Base-by-base conservation (phyloP, 2,113 vertebrate species). In the Eptesicus fuscus region DNA sequence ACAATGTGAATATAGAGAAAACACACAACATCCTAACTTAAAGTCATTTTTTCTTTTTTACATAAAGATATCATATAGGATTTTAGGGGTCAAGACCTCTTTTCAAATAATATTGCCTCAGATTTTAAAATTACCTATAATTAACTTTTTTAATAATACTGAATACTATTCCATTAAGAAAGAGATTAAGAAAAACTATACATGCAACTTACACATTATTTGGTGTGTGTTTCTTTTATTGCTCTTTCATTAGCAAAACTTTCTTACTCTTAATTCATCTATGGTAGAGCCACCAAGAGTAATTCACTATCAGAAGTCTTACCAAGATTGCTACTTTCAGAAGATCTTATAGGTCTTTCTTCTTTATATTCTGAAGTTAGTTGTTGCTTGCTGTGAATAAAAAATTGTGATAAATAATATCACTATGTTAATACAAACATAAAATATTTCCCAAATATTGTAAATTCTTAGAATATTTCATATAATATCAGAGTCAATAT, bases 301-400 rank as follows among this genome's bases (percentile, higher is more conserved):
- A 59, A 59, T 23, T 59, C 8, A 59, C 22, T 63, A 32, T 30
- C 5, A 78, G 30, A 90, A 82, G 11, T 69, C 94, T 88, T 96
- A 94, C 96, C 94, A 95, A 61, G 71, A 82, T 71, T 65, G 44
- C 30, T 92, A 30, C 32, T 89, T 67, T 91, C 35, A n/a, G 90
- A 95, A 51, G 97, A 97, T 11, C 93, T 90, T n/a, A 13, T 77
- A 78, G 44, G 53, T 22, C 93, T 98, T 91, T 98, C 98, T 93
- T 98, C 98, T 70, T 96, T 96, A 70, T 98, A 98, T 73, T 99
- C 98, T 96, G 97, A 98, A 93, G 98, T 98, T 63, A 99, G 95
- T 92, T 98, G 98, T 85, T 97, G 98, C 96, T 98, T 98, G 49
- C 98, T 99, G 87, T 18, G 87, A 83, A 93, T 88, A 7, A 95